A percentile compares a stretch with the other conserved stretches of the same genome.
These are phyloP conservation scores for Ophioderma brevispina DNA, from an alignment of 35 echinoderm and acorn worm species.

Conservation along the genomic window DNA sequence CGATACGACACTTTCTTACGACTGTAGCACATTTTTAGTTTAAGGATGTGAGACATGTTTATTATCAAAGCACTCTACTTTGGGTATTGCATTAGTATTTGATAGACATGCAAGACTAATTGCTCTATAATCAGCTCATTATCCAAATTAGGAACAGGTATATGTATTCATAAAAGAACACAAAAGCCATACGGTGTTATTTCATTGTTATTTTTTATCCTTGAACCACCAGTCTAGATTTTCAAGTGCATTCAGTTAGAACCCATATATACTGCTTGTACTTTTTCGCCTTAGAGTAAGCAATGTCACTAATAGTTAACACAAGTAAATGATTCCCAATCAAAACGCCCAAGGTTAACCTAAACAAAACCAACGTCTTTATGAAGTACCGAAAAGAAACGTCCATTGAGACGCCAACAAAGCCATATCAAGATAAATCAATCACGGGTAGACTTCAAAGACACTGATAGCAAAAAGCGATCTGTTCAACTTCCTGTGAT, in stretches of 20 bases:
- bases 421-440: neutral
- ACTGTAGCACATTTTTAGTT: neutral
- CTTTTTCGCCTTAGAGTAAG: neutral
- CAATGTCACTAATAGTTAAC: constrained; percentile 14
- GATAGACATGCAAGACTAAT: constrained; percentile 3
- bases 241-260: neutral
- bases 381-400: neutral
- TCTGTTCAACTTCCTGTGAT: constrained; percentile 1
- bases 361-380: neutral
- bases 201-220: neutral
- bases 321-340: neutral
- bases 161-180: neutral
- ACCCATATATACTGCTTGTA: neutral
- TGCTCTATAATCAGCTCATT: neutral
- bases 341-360: neutral
- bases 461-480: neutral
- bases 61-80: neutral
- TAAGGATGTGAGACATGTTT: neutral
- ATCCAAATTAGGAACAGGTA: neutral
- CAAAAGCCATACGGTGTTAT: neutral
- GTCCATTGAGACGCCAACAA: neutral
- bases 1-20: no score
- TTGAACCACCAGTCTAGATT: neutral
- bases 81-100: neutral
- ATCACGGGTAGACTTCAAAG: neutral